Base-by-base conservation (phyloP, 1,140 invertebrate genomes). In the Wasmannia auropunctata region DNA sequence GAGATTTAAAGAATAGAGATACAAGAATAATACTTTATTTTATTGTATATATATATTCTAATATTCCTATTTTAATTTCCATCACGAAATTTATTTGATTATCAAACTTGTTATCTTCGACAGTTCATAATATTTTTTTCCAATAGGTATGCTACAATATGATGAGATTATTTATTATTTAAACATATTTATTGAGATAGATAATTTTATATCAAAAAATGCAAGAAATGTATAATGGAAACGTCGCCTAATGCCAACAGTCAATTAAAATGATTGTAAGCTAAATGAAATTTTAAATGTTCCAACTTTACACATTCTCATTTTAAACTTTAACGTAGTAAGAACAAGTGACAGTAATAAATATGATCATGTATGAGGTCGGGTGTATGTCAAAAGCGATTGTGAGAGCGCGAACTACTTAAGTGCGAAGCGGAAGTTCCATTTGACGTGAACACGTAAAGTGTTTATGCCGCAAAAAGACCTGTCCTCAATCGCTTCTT, bases 301-400 rank as follows among this genome's bases (percentile, higher is more conserved):
- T 51, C n/a, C 74, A 28, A 65, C 63, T 88, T 77, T 63, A 76
- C 49, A 65, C 34, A 54, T 75, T 65, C 22, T 72, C 19, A 37
- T 74, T 31, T 76, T 56, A 19, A 46, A 43, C 16, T 43, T 58
- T 54, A 60, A 77, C 58, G 58, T 31, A 19, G 31, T 89, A 37
- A 49, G 63, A 75, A 60, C n/a, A 60, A 43, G 10, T 34, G 10
- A 56, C 25, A 43, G 16, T 67, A 60, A 76, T 31, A 60, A 8
- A 43, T 77, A 8, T 77, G 63, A 74, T 72, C 31, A 16, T 49
- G 75, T 54, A 63, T 72, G 62, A n/a, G 63, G 63, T 69, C 56
- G 56, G 11, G 72, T 79, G 28, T 37, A 25, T 16, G 14, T 86
- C 72, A 89, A 87, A 89, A 72, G 43, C 46, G 80, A 86, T 31